A percentile compares a stretch with the other conserved stretches of the same genome.
phyloP scores from a whole-genome alignment of 2,888 invertebrate genomes.

The Neoitamus cyanurus region DNA sequence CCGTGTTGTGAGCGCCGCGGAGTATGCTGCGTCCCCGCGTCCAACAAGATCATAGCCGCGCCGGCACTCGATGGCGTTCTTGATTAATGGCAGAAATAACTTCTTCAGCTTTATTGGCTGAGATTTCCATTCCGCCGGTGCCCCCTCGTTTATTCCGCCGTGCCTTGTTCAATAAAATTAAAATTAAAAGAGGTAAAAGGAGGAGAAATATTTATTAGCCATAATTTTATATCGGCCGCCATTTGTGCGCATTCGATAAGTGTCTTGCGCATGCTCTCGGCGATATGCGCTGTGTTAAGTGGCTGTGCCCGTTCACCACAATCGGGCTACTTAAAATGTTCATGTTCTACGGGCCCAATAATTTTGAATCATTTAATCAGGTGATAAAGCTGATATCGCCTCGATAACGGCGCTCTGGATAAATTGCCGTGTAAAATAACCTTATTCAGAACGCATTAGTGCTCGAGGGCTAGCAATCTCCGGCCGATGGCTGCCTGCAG shows the following conservation, averaged over 20 bases:
- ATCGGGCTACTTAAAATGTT: conserved; percentile 38
- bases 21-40: background rate
- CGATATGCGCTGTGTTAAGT: background rate
- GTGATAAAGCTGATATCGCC: conserved; percentile 62
- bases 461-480: background rate
- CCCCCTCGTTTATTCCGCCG: conserved; percentile 21
- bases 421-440: conserved; percentile 40
- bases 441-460: conserved; percentile 13
- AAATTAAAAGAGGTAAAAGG: conserved; percentile 31
- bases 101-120: conserved; percentile 57
- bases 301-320: background rate
- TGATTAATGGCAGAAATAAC: conserved; percentile 58
- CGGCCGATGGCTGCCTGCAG: background rate
- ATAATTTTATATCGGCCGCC: conserved; percentile 52
- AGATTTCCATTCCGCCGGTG: conserved; percentile 55
- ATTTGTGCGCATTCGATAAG: conserved; percentile 53
- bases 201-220: conserved; percentile 53
- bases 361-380: conserved; percentile 47
- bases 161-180: conserved; percentile 46
- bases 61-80: conserved; percentile 54
- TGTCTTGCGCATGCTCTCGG: conserved; percentile 42
- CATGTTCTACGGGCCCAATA: conserved; percentile 27
- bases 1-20: background rate
- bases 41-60: background rate
- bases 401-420: conserved; percentile 63